Evolutionary conservation across 2,888 invertebrate genomes (phyloP), one percentile per base, ranked within the genome.

Genomic region (Salticus scenicus): DNA sequence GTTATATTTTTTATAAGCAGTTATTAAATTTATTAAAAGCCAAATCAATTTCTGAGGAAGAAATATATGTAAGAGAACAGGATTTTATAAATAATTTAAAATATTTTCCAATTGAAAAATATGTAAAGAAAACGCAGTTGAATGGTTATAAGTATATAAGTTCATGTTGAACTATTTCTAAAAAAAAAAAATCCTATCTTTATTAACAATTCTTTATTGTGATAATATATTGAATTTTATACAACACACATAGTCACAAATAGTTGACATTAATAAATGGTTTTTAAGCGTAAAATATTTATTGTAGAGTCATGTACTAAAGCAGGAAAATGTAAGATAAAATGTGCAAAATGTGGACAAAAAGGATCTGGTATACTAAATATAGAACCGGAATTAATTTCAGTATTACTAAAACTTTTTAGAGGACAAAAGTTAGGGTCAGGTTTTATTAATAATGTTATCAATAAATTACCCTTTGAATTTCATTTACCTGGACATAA

Each of bases 21-120:
- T 17, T 79, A 20, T 31, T 71, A 42, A 79, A 42, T 72, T 79
- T 24, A 42, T 64, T 64, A 2, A 72, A 79, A 30, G 37, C 42
- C 10, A 72, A 72, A 24, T 0, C n/a, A 42, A 30, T 79, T 28
- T 42, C 66, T 14, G 79, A 79, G 42, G 63, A 37, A 42, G 64
- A 79, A 14, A 17, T 64, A 8, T 64, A 64, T 42, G 10, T n/a
- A 64, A 24, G 33, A 66, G 66, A 64, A 42, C 8, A 57, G 24
- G 57, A 57, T 24, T 27, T 31, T 17, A 20, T 27, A 17, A 24
- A 31, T 7, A 30, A 0, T 37, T 63, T 74, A 74, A 63, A 63
- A 20, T 63, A 63, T 37, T 24, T 37, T 33, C 33, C 63, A 14
- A 24, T 57, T 20, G 37, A 74, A 37, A 74, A 63, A 31, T 74